Percentiles rank a stretch among this genome's conserved stretches.
phyloP scores from a whole-genome alignment of 2,797 vertebrate species.

The Salarias fasciatus region DNA sequence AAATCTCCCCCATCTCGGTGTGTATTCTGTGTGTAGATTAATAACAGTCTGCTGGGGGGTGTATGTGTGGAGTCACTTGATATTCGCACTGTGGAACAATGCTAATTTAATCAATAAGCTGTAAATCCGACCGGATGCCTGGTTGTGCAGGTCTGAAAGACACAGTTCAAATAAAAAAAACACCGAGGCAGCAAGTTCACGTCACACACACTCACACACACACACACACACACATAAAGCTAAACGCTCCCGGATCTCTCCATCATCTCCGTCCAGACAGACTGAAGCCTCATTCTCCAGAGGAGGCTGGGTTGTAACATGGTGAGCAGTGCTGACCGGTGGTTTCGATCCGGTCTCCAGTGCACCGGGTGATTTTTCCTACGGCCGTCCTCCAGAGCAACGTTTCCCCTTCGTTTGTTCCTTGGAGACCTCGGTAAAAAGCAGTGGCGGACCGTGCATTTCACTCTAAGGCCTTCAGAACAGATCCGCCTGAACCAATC shows the following conservation, averaged over 20 bases:
- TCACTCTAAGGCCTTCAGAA: no score
- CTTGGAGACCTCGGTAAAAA: no score
- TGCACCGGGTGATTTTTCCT: no score
- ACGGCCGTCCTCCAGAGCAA: no score
- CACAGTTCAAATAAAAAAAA: slow-evolving; percentile 46
- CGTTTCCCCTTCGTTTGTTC: no score
- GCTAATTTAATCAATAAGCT: slow-evolving; percentile 95
- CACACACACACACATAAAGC: no score
- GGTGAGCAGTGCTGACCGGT: slow-evolving; percentile 38
- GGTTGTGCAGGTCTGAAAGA: slow-evolving; percentile 87
- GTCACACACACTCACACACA: not conserved
- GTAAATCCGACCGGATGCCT: slow-evolving; percentile 90
- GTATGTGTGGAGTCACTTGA: slow-evolving; percentile 63
- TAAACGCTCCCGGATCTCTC: no score
- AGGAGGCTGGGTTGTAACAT: slow-evolving; percentile 41
- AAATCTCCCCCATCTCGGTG: slow-evolving; percentile 27
- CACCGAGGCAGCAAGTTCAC: slow-evolving; percentile 9
- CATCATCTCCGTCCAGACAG: slow-evolving; percentile 40
- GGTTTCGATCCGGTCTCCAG: slow-evolving; percentile 35
- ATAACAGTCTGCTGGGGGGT: not conserved
- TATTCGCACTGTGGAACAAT: slow-evolving; percentile 88
- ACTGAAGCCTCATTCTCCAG: slow-evolving; percentile 43
- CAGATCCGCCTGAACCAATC: no score
- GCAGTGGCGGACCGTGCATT: no score
- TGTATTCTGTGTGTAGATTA: not conserved